phyloP scores from a whole-genome alignment of 1,140 invertebrate species.

The Amyelois transitella region DNA sequence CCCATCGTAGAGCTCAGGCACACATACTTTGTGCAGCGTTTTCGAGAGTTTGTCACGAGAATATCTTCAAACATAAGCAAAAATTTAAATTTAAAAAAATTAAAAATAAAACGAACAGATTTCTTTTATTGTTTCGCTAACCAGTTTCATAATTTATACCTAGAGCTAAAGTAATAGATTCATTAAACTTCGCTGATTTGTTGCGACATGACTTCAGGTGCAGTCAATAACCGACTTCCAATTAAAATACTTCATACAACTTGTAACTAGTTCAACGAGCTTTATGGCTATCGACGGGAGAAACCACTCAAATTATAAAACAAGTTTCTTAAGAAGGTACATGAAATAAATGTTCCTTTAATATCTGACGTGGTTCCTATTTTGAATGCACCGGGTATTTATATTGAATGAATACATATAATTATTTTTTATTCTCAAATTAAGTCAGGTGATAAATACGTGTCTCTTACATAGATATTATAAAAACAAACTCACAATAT shows the following conservation, averaged over 20 bases:
- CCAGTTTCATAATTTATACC: neutral
- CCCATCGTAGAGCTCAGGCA: too few relatives aligned
- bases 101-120: neutral
- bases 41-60: too few relatives aligned
- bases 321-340: neutral
- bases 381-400: too few relatives aligned
- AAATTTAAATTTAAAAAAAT: too few relatives aligned
- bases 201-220: neutral
- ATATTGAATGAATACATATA: neutral
- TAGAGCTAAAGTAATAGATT: neutral
- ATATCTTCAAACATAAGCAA: too few relatives aligned
- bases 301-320: neutral
- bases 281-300: neutral
- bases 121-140: neutral
- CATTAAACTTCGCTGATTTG: neutral
- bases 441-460: too few relatives aligned
- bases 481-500: too few relatives aligned
- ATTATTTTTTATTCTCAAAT: neutral
- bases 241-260: neutral
- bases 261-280: neutral
- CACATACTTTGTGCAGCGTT: too few relatives aligned
- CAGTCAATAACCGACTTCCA: neutral
- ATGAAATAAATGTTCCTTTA: too few relatives aligned
- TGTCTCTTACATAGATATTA: too few relatives aligned
- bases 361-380: too few relatives aligned